Evolutionary conservation across 2,113 vertebrate genomes (phyloP), one percentile per base, ranked within the genome.

Genomic region (Spizaetus ornatus): DNA sequence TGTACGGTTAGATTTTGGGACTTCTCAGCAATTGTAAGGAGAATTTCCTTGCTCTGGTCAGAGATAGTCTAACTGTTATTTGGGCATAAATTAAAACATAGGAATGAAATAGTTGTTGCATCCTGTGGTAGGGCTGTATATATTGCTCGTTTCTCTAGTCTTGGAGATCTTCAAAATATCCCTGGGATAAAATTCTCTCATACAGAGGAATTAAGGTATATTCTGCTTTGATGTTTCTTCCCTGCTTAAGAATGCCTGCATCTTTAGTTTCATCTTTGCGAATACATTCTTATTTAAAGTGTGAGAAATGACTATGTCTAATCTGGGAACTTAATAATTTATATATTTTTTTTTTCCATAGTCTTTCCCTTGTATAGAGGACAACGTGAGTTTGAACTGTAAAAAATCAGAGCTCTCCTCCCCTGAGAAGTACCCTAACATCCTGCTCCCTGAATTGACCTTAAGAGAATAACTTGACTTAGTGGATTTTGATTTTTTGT

Each of bases 281-380:
- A 55, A 34, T 26, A 19, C 5, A 5, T 67, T 47, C 10, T 32
- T 50, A 40, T 55, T 59, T 58, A 10, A 55, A 52, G 29, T 77
- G 32, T 48, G 42, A 59, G 42, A 42, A 67, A 55, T 50, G 6
- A 19, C 38, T 31, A 1, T 56, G 29, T 78, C 29, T 86, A 52
- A 61, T 77, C 42, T 65, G 22, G 21, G 18, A 69, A 48, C 12
- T 65, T 63, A 71, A 52, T 59, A 15, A 12, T 71, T 78, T 34
- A 5, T 47, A 3, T 47, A 4, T 48, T 25, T 20, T 43, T 19
- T 77, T 56, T 53, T 12, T 3, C 0, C 2, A 11, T 11, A 4
- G 18, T 85, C 13, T 79, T 74, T 66, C 47, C 20, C 10, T 82
- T 74, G 11, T 45, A 4, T 23, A 50, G 58, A 77, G 45, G 42